Conservation (phyloP, 2,888 invertebrate genomes). For the Cephus rjabovi region DNA sequence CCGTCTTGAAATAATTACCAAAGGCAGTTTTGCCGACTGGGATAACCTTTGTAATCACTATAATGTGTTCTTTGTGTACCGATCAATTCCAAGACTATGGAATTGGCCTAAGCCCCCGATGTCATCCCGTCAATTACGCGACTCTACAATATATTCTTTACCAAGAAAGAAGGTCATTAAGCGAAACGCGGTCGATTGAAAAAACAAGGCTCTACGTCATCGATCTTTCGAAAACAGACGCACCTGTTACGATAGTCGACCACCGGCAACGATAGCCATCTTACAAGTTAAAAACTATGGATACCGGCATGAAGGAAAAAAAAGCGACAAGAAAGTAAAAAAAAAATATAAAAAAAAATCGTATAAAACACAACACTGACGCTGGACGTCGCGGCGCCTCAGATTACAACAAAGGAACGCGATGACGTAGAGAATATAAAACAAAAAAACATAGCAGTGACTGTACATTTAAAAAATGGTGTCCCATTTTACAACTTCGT, state of each 20-base stretch:
- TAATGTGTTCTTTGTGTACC: not conserved
- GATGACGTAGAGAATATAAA: not conserved
- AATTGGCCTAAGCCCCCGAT: not conserved
- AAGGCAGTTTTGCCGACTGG: not conserved
- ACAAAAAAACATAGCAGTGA: not conserved
- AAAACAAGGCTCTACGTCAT: not conserved
- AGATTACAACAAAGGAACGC: not conserved
- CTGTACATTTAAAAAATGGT: not conserved
- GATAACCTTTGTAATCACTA: not conserved
- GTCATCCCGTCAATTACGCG: not conserved
- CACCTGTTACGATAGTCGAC: not conserved
- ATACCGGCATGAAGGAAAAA: not conserved
- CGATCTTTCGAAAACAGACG: not conserved
- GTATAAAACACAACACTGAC: not conserved
- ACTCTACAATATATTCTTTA: not conserved
- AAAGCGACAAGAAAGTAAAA: too few relatives aligned
- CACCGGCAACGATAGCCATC: not conserved
- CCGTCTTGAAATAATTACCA: not conserved
- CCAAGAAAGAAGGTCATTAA: not conserved
- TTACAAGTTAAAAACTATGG: not conserved
- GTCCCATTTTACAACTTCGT: not conserved
- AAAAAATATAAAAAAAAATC: not conserved
- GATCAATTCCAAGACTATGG: not conserved
- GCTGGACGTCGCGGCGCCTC: not conserved
- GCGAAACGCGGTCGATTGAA: not conserved